phyloP scores from a whole-genome alignment of 2,888 invertebrate genomes.

The Pterostichus niger region DNA sequence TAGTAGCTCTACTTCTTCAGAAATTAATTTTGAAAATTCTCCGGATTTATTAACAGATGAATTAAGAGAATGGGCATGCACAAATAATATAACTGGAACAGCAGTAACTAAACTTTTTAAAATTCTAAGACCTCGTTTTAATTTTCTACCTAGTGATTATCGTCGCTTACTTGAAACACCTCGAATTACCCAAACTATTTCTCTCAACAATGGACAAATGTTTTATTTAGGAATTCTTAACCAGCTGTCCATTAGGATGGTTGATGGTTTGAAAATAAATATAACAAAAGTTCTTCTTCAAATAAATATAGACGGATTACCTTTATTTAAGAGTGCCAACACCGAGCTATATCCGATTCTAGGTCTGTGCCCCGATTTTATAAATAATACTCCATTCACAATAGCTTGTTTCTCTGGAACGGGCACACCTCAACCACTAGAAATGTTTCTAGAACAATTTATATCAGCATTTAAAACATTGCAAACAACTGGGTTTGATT shows the following conservation, averaged over 20 bases:
- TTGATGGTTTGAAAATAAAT: conserved; percentile 4
- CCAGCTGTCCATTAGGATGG: background rate
- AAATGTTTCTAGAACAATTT: conserved; percentile 16
- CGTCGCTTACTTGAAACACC: conserved; percentile 10
- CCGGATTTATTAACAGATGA: background rate
- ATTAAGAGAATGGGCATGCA: conserved; percentile 12
- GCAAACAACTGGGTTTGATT: conserved; percentile 20
- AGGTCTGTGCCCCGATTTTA: background rate
- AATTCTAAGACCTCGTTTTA: background rate
- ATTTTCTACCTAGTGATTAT: conserved; percentile 8
- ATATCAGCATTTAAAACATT: conserved; percentile 6
- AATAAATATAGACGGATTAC: conserved; percentile 30
- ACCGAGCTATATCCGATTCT: conserved; percentile 19
- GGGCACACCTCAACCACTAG: conserved; percentile 8
- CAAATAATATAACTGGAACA: conserved; percentile 14
- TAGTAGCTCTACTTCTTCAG: background rate
- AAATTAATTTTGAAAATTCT: conserved; percentile 1
- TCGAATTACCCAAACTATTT: background rate
- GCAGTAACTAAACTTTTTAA: conserved; percentile 4
- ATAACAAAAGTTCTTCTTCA: background rate
- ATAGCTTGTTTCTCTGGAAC: conserved; percentile 31
- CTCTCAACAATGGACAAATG: conserved; percentile 19
- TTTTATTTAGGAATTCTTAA: conserved; percentile 24
- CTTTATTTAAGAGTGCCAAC: background rate
- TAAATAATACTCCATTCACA: conserved; percentile 10